A percentile compares a stretch with the other conserved stretches of the same genome.
phyloP scores from a whole-genome alignment of 2,113 vertebrate genomes.

The Microtus pennsylvanicus region DNA sequence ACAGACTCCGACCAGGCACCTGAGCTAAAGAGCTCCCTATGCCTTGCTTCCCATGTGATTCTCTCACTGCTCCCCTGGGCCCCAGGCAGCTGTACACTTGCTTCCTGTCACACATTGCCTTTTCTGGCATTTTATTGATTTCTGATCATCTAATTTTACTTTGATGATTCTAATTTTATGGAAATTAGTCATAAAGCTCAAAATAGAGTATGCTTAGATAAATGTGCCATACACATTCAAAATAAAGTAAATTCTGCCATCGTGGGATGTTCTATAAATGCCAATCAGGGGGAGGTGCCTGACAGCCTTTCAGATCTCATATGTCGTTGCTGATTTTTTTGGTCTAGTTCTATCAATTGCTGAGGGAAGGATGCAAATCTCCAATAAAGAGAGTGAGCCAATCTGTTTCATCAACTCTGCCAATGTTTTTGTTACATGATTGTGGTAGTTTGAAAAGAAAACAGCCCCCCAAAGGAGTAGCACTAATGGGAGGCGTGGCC shows the following conservation, averaged over 20 bases:
- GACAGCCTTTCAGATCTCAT: not conserved
- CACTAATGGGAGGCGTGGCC: no score
- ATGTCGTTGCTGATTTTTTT: not conserved
- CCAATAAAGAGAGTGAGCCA: not conserved
- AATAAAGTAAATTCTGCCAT: slow-evolving; percentile 35
- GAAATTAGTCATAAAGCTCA: slow-evolving; percentile 34
- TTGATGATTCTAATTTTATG: slow-evolving; percentile 43
- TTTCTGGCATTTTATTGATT: slow-evolving; percentile 10
- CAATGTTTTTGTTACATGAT: not conserved
- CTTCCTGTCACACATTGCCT: not conserved
- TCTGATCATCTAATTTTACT: slow-evolving; percentile 37
- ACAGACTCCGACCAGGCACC: not conserved
- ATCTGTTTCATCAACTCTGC: not conserved
- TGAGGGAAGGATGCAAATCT: slow-evolving; percentile 10
- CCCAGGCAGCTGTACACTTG: not conserved
- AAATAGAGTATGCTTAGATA: not conserved
- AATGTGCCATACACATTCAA: not conserved
- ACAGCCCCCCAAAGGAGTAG: not conserved
- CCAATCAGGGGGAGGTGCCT: not conserved
- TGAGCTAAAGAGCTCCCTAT: not conserved
- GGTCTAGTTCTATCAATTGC: not conserved
- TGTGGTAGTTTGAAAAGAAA: not conserved
- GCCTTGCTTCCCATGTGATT: not conserved
- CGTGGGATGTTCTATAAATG: not conserved
- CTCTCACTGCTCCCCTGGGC: not conserved